Conservation (phyloP, 2,113 vertebrate genomes). For the Lophura nycthemera region DNA sequence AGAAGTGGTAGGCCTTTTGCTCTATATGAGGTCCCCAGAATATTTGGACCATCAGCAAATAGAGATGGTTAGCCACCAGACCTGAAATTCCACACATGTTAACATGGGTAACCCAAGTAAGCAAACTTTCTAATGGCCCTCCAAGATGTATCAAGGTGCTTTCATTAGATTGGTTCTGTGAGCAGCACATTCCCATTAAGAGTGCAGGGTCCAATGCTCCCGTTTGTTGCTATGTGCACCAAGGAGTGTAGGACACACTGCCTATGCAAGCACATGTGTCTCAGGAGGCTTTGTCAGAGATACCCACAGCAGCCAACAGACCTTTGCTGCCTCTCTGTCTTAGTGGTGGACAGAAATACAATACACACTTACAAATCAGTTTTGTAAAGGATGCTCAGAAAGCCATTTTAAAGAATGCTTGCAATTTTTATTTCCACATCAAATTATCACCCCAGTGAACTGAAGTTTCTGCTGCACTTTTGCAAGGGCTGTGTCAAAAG, state of each 20-base stretch:
- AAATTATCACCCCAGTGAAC: neutral
- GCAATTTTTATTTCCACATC: no score
- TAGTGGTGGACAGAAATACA: neutral
- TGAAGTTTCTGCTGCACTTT: neutral
- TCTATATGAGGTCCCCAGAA: neutral
- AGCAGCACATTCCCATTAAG: neutral
- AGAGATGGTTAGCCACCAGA: neutral
- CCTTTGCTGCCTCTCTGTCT: neutral
- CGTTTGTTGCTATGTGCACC: neutral
- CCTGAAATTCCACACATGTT: neutral
- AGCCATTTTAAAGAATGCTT: neutral
- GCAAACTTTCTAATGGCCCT: neutral
- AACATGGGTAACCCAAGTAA: neutral
- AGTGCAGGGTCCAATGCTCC: neutral
- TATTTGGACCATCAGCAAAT: neutral
- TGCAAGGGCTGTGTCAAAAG: neutral
- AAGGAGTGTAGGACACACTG: neutral
- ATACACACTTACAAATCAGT: neutral
- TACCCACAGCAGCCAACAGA: neutral
- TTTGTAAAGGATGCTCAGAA: neutral
- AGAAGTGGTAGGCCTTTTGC: neutral
- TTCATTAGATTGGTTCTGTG: neutral
- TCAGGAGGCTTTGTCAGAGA: neutral
- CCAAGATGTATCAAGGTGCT: rapidly evolving
- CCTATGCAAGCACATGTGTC: neutral